These are phyloP conservation scores for Myotis vivesi DNA, from an alignment of 2,797 vertebrate genomes.

Conservation along the genomic window DNA sequence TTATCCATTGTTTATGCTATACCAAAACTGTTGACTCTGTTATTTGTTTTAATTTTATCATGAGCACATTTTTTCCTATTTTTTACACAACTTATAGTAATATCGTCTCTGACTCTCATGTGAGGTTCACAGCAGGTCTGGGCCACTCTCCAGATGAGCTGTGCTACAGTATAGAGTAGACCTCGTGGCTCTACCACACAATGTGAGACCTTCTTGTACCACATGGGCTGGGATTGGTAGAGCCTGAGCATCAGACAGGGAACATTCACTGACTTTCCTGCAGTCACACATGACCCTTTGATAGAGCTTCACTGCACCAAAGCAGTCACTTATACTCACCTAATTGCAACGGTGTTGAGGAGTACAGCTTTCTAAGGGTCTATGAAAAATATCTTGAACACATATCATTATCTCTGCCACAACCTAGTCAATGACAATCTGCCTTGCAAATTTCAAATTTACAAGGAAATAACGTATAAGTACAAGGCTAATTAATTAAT, in stretches of 20 bases:
- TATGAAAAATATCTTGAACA: neutral
- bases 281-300: neutral
- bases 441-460: neutral
- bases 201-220: neutral
- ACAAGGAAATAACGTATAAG: neutral
- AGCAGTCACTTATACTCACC: neutral
- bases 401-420: neutral
- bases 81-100: neutral
- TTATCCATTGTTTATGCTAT: neutral
- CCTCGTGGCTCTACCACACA: neutral
- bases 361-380: neutral
- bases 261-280: rapidly evolving
- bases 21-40: neutral
- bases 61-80: neutral
- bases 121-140: neutral
- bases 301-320: neutral
- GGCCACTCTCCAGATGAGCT: neutral
- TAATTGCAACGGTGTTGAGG: neutral
- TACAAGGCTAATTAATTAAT: neutral
- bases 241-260: neutral
- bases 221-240: rapidly evolving
- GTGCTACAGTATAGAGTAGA: neutral
- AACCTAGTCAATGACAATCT: neutral
- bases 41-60: neutral
- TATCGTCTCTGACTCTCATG: neutral